phyloP scores from a whole-genome alignment of 2,888 invertebrate species.

The Pseudococcus viburni region DNA sequence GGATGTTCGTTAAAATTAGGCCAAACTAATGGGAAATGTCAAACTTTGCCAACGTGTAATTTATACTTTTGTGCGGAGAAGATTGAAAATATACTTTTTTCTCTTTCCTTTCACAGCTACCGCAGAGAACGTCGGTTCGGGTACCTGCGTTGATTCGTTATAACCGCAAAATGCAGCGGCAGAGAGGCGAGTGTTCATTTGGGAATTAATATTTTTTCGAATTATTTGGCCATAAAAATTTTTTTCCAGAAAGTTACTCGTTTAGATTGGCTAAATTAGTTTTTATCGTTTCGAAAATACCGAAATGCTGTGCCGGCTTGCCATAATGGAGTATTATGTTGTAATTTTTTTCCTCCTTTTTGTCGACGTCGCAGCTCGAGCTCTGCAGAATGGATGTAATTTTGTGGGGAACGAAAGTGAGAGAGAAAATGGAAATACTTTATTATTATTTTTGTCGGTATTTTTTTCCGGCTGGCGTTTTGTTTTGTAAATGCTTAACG shows the following conservation, averaged over 20 bases:
- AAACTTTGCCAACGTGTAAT: conserved; percentile 25
- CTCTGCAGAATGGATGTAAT: not conserved
- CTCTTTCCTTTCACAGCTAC: not conserved
- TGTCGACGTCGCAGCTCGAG: not conserved
- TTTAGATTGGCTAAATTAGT: conserved; percentile 36
- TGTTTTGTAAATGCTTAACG: not conserved
- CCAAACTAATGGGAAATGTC: conserved; percentile 37
- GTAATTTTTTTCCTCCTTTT: conserved; percentile 19
- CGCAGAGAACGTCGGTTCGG: not conserved
- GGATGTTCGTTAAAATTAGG: not conserved
- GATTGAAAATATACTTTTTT: conserved; percentile 16
- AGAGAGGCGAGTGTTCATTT: not conserved
- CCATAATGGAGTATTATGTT: conserved; percentile 37
- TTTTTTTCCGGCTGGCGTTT: not conserved
- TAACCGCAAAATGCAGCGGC: not conserved
- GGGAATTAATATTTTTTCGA: conserved; percentile 38
- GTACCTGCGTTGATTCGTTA: not conserved
- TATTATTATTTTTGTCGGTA: conserved; percentile 25
- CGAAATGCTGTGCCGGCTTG: not conserved
- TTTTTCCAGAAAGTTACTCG: not conserved
- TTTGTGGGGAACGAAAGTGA: not conserved
- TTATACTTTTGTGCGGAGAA: conserved; percentile 26
- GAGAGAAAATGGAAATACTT: conserved; percentile 4
- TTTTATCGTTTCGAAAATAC: conserved; percentile 39
- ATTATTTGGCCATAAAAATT: conserved; percentile 45